Percentiles rank a stretch among this genome's conserved stretches.
phyloP scores from a whole-genome alignment of 2,113 vertebrate genomes.

The Chloroceryle aenea region DNA sequence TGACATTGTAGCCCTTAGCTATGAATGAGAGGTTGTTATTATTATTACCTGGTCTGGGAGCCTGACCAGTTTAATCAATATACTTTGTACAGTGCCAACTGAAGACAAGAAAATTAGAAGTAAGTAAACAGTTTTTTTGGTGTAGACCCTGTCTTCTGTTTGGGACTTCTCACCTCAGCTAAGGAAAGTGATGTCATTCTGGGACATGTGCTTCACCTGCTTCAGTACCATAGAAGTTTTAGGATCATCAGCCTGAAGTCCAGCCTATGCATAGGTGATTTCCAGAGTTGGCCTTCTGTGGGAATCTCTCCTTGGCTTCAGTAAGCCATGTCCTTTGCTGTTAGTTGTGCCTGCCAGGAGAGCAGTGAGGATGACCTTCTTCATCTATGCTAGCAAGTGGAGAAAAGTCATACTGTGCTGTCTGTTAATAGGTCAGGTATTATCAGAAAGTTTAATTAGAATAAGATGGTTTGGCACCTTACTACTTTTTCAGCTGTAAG shows the following conservation, averaged over 20 bases:
- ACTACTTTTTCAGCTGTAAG: background rate
- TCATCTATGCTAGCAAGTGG: background rate
- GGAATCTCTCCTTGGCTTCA: background rate
- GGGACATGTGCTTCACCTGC: background rate
- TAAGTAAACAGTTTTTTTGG: fast-evolving
- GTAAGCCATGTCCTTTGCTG: background rate
- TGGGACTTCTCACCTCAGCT: background rate
- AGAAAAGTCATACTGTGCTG: constrained; percentile 7
- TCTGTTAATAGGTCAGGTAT: constrained; percentile 49
- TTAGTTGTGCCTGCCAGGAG: background rate
- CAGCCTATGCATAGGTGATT: background rate
- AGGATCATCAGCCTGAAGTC: background rate
- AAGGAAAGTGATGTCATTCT: background rate
- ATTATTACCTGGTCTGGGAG: background rate
- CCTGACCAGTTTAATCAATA: background rate
- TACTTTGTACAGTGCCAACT: background rate
- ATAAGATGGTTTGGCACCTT: constrained; percentile 42
- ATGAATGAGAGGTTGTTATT: background rate
- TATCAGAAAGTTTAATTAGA: constrained; percentile 49
- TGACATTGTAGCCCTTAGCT: background rate
- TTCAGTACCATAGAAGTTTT: background rate
- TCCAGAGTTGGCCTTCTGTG: background rate
- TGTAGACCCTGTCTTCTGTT: background rate
- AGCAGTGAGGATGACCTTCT: background rate
- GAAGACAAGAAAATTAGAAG: background rate